Evolutionary conservation across 2,797 vertebrate genomes (phyloP), one percentile per base, ranked within the genome.

Genomic region (Sebastes taczanowskii): DNA sequence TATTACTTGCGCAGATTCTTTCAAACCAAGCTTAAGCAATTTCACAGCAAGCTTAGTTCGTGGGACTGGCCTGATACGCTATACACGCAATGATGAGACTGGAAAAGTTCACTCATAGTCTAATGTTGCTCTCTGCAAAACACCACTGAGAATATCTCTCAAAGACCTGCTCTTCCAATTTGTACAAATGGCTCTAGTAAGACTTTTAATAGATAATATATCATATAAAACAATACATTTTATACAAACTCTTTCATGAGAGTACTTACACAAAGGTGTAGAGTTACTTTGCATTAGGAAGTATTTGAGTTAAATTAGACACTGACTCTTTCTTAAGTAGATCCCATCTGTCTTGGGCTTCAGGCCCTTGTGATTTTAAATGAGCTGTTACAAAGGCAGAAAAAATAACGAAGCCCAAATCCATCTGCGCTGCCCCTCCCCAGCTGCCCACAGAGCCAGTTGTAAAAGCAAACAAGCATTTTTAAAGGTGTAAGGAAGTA

Each of bases 11-110:
- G 74, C 82, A 86, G 89, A 93, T 89, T 87, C 80, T 91, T 92
- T 93, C 86, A 91, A 91, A 93, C 91, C 78, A 70, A 92, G 91
- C 91, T 95, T 91, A 91, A 92, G 91, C 90, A 94, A 95, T 95
- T 95, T 95, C 94, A 92, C 89, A 95, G 92, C 88, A 71, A 83
- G 92, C 88, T 94, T 91, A 92, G 82, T 81, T 82, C 74, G 71
- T 81, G 77, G 78, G 82, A 80, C 78, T 71, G 66, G 66, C 68
- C 65, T 71, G 89, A 81, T 82, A 88, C 79, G 68, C 66, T 83
- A 80, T 71, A 80, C 88, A 88, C 66, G 72, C 83, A 84, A 87
- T 52, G 84, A 88, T 80, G 87, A 84, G 75, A 71, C 82, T 66
- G 67, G 53, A 70, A 80, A 77, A 70, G 58, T 86, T 86, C 78